phyloP scores from a whole-genome alignment of 2,888 invertebrate species.

The Melinaea menophilus region DNA sequence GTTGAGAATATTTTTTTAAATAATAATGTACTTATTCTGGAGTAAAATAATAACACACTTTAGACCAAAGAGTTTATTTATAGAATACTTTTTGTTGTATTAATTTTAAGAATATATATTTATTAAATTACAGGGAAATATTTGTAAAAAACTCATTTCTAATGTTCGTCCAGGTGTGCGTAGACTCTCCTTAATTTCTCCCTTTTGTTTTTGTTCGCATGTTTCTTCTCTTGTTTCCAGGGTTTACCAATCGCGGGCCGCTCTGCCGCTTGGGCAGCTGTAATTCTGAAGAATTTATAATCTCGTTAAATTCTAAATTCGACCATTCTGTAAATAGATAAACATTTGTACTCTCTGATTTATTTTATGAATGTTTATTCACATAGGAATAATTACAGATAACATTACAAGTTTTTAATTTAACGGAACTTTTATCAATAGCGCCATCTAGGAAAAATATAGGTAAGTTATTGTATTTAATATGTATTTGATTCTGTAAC shows the following conservation, averaged over 20 bases:
- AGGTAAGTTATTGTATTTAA: too few relatives aligned
- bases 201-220: conserved; percentile 92
- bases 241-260: conserved; percentile 72
- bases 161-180: conserved; percentile 90
- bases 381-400: too few relatives aligned
- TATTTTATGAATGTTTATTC: too few relatives aligned
- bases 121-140: conserved; percentile 10
- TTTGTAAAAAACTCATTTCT: not conserved
- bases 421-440: too few relatives aligned
- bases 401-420: too few relatives aligned
- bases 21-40: not conserved
- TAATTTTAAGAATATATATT: not conserved
- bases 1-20: not conserved
- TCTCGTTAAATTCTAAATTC: not conserved
- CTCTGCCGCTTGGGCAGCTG: conserved; percentile 43
- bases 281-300: conserved; percentile 42
- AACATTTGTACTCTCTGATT: too few relatives aligned
- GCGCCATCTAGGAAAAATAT: too few relatives aligned
- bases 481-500: too few relatives aligned
- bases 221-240: conserved; percentile 90
- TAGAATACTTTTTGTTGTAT: conserved; percentile 5
- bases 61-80: conserved; percentile 8
- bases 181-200: conserved; percentile 94
- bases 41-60: conserved; percentile 1
- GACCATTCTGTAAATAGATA: not conserved